phyloP scores from a whole-genome alignment of 2,797 vertebrate species.

The Halcyon badia region DNA sequence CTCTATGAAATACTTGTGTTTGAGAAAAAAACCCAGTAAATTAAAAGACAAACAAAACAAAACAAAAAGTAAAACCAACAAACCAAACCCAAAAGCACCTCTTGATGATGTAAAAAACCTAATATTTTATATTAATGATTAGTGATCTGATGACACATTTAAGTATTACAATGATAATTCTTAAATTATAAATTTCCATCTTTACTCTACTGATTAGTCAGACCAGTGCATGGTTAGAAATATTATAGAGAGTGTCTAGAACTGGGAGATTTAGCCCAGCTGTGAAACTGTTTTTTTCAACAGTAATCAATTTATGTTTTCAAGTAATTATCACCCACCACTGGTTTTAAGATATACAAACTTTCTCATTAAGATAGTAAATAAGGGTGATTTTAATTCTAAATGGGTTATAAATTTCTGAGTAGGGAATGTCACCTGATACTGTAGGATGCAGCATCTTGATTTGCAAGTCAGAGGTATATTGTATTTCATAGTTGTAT shows the following conservation, averaged over 20 bases:
- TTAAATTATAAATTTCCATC: background rate
- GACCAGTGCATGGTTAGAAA: background rate
- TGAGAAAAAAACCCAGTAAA: background rate
- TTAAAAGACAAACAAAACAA: background rate
- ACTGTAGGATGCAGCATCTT: background rate
- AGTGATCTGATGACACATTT: background rate
- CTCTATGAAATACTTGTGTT: background rate
- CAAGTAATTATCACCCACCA: background rate
- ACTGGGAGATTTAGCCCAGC: background rate
- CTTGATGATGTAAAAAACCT: background rate
- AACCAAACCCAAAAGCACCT: background rate
- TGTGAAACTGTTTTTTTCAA: background rate
- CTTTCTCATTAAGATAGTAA: background rate
- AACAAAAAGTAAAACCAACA: too few species aligned
- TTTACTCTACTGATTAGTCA: background rate
- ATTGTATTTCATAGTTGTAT: background rate
- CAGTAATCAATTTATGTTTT: background rate
- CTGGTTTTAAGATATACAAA: background rate
- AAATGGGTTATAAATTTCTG: background rate
- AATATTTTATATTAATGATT: background rate
- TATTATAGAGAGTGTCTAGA: background rate
- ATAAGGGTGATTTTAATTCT: background rate
- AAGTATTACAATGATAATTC: background rate
- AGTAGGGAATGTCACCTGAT: background rate
- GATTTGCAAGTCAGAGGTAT: background rate